Evolutionary conservation across 2,113 vertebrate species (phyloP).

Genomic region (Ptilorrhoa leucosticta): DNA sequence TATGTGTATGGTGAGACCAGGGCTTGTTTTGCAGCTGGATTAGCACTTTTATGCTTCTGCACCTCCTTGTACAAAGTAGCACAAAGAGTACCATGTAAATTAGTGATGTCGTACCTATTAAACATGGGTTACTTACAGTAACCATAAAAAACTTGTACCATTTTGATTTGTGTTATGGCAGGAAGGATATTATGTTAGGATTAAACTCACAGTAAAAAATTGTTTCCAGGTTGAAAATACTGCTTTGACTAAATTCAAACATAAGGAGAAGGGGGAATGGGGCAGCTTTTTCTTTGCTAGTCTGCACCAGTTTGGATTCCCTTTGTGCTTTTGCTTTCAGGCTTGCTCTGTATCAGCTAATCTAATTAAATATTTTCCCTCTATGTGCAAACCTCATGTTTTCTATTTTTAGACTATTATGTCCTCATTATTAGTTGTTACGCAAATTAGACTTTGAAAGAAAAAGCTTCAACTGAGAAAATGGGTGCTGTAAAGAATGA

Average conservation of each 20-base stretch:
- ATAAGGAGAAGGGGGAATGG: not conserved
- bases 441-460: not conserved
- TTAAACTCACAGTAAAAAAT: not conserved
- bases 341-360: not conserved
- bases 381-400: not conserved
- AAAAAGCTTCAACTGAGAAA: not conserved
- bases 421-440: not conserved
- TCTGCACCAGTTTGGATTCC: not conserved
- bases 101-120: too few species aligned
- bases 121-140: not conserved
- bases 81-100: not conserved
- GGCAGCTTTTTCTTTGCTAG: not conserved
- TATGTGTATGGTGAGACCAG: not conserved
- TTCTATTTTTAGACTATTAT: not conserved
- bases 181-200: not conserved
- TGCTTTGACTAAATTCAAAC: not conserved
- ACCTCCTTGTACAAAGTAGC: not conserved
- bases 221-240: not conserved
- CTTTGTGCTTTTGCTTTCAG: not conserved
- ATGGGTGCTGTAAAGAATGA: not conserved
- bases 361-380: not conserved
- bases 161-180: not conserved
- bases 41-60: not conserved
- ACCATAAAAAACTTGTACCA: not conserved
- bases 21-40: not conserved